Conservation (phyloP, 2,113 vertebrate species). For the Corythoichthys intestinalis region DNA sequence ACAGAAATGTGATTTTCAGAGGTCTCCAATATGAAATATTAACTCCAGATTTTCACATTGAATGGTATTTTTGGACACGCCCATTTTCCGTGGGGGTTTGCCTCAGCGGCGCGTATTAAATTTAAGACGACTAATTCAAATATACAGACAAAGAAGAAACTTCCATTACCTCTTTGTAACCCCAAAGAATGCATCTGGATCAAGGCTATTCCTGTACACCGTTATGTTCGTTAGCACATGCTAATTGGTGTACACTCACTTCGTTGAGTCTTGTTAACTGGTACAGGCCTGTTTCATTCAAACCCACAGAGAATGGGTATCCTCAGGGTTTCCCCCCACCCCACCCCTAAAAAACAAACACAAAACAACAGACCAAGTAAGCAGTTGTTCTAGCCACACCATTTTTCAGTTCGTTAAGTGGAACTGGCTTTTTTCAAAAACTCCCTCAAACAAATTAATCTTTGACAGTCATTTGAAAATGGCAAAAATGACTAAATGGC, state of each 20-base stretch:
- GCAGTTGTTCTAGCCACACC: background rate
- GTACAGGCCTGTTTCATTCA: constrained; percentile 45
- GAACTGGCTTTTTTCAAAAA: background rate
- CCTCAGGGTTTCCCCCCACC: constrained; percentile 14
- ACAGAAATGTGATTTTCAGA: background rate
- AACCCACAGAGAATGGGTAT: constrained; percentile 42
- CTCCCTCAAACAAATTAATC: background rate
- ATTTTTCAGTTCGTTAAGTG: background rate
- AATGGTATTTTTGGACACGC: constrained; percentile 1
- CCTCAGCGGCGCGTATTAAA: background rate
- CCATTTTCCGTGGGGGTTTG: background rate
- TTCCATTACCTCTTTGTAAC: constrained; percentile 56
- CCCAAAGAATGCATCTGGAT: constrained; percentile 59
- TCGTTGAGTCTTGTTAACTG: constrained; percentile 59
- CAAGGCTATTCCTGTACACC: constrained; percentile 56
- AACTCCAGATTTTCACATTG: constrained; percentile 20
- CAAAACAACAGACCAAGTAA: no score
- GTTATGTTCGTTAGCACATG: constrained; percentile 66
- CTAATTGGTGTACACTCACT: constrained; percentile 62
- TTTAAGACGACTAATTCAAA: constrained; percentile 9
- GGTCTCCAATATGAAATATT: constrained; percentile 7
- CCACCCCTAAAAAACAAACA: no score
- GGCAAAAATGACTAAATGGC: background rate
- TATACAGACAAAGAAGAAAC: constrained; percentile 25
- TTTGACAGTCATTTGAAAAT: background rate